Percentiles rank a stretch among this genome's conserved stretches.
Evolutionary conservation across 2,888 invertebrate species (phyloP).

Genomic region (Julus scandinavius): DNA sequence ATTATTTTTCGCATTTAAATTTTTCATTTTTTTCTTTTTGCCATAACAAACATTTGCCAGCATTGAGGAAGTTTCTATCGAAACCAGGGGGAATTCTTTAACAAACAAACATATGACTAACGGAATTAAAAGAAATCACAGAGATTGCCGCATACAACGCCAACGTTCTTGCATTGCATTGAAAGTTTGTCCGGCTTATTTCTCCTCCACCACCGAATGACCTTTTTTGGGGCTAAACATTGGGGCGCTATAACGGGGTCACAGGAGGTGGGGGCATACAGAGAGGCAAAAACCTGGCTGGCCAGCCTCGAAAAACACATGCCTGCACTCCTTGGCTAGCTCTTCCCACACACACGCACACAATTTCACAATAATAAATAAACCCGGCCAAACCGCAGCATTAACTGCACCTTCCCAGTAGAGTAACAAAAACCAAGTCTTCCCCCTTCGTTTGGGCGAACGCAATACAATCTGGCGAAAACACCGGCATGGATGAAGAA

Average conservation of each 20-base stretch:
- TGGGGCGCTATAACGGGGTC: too few relatives aligned
- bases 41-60: neutral
- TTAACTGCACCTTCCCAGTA: neutral
- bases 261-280: neutral
- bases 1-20: neutral
- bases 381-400: slow-evolving; percentile 29
- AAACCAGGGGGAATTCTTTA: neutral
- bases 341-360: slow-evolving; percentile 53
- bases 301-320: slow-evolving; percentile 58
- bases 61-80: neutral
- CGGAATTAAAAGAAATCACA: neutral
- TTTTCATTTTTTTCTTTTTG: neutral
- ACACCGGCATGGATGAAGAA: neutral
- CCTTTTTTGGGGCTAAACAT: neutral
- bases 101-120: neutral
- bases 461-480: neutral
- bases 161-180: neutral
- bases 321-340: slow-evolving; percentile 60
- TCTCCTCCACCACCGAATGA: neutral
- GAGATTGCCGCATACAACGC: neutral
- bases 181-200: neutral
- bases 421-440: neutral
- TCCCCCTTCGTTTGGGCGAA: neutral
- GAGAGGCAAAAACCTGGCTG: slow-evolving; percentile 50
- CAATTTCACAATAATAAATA: slow-evolving; percentile 41